Evolutionary conservation across 2,113 vertebrate species (phyloP).

Genomic region (Mus pahari): DNA sequence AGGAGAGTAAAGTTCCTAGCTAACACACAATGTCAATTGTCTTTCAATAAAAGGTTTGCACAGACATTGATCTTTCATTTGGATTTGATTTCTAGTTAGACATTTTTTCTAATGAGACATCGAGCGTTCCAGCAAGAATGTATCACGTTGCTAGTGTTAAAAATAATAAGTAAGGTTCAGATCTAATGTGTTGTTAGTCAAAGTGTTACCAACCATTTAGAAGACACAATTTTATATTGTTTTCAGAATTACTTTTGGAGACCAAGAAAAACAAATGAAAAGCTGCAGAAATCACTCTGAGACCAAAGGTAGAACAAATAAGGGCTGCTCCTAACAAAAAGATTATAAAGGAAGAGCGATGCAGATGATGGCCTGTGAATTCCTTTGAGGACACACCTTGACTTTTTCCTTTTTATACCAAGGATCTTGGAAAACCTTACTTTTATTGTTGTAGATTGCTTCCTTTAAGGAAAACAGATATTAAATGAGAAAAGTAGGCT

Average conservation of each 20-base stretch:
- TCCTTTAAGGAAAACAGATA: conserved; percentile 19
- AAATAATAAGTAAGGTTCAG: neutral
- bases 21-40: neutral
- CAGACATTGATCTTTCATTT: neutral
- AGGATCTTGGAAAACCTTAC: neutral
- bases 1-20: neutral
- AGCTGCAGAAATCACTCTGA: neutral
- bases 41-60: neutral
- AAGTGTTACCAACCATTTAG: neutral
- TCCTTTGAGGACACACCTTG: conserved; percentile 25
- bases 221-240: neutral
- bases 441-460: neutral
- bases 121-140: neutral
- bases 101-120: conserved; percentile 21
- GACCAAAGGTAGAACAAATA: neutral
- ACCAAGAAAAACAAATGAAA: neutral
- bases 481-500: neutral
- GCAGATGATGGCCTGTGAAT: too few species aligned
- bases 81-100: neutral
- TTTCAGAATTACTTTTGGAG: conserved; percentile 16
- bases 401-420: neutral
- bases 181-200: neutral
- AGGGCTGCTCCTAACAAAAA: neutral
- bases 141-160: neutral
- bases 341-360: neutral